Evolutionary conservation across 2,888 invertebrate species (phyloP).

Genomic region (Synanthedon formicaeformis): DNA sequence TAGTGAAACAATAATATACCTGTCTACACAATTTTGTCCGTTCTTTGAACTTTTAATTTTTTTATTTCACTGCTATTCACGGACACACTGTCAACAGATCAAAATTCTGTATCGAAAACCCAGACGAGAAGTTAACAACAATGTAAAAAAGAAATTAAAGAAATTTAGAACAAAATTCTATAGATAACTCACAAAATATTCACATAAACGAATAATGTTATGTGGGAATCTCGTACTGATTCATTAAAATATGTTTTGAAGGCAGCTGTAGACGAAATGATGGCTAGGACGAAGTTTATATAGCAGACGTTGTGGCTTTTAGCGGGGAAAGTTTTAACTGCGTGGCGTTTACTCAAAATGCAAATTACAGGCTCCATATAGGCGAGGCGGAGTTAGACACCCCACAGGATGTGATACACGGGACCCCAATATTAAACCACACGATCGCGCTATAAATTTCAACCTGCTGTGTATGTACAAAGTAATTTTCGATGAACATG

Average conservation of each 20-base stretch:
- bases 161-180: background rate
- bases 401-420: constrained; percentile 54
- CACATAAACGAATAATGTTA: too few relatives aligned
- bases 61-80: too few relatives aligned
- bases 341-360: constrained; percentile 60
- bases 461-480: constrained; percentile 35
- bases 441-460: constrained; percentile 56
- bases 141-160: too few relatives aligned
- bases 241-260: background rate
- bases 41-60: too few relatives aligned
- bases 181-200: too few relatives aligned
- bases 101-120: too few relatives aligned
- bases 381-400: constrained; percentile 35
- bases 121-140: too few relatives aligned
- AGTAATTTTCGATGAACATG: constrained; percentile 44
- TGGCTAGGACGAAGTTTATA: constrained; percentile 34
- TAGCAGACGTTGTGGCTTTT: constrained; percentile 44
- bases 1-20: too few relatives aligned
- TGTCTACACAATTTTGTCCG: too few relatives aligned
- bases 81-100: too few relatives aligned
- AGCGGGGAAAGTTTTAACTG: constrained; percentile 57
- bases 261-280: constrained; percentile 19
- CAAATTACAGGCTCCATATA: constrained; percentile 59
- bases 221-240: background rate
- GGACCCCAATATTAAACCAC: constrained; percentile 62